Evolutionary conservation across 2,888 invertebrate genomes (phyloP), one percentile per base, ranked within the genome.

Genomic region (Drosophila rellima): DNA sequence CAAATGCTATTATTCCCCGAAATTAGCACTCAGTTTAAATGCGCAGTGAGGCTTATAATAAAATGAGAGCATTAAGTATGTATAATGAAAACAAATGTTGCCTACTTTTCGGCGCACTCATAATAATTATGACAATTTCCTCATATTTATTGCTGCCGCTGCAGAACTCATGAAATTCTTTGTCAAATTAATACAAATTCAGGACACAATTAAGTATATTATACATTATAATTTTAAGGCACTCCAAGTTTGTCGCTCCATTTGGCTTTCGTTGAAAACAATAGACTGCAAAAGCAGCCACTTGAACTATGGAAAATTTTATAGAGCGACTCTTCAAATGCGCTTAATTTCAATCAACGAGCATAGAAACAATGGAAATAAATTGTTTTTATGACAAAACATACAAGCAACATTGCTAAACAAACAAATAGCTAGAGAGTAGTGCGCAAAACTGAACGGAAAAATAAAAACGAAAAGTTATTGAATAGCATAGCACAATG

Each of bases 321-420:
- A 45, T 35, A 29, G 20, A 26, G 17, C 26, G 50, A 45, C 95
- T 94, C 95, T 95, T 89, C 95, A 75, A 80, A 82, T 57, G 39
- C 63, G 59, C 70, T 78, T 67, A 79, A 78, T 84, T 80, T 81
- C 80, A 82, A 80, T 80, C 77, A 74, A 62, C 37, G 59, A 31
- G 17, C 59, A 45, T 35, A 35, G 35, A 48, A 68, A 68, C 63
- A 80, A 74, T 64, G 60, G 8, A 6, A 64, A 63, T 62, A 64
- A 60, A 45, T 54, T 20, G 57, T 64, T 61, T 72, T 65, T 48
- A 67, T 42, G 70, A 48, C 62, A 64, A 80, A 71, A 70, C 52
- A 71, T 71, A 70, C 62, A 44, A 52, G 42, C 26, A 60, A 62
- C 65, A 62, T 51, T 37, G 42, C 68, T 60, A 63, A 65, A 42